Conservation (phyloP, 1,140 invertebrate genomes). For the Brachionus asplanchnoidis region DNA sequence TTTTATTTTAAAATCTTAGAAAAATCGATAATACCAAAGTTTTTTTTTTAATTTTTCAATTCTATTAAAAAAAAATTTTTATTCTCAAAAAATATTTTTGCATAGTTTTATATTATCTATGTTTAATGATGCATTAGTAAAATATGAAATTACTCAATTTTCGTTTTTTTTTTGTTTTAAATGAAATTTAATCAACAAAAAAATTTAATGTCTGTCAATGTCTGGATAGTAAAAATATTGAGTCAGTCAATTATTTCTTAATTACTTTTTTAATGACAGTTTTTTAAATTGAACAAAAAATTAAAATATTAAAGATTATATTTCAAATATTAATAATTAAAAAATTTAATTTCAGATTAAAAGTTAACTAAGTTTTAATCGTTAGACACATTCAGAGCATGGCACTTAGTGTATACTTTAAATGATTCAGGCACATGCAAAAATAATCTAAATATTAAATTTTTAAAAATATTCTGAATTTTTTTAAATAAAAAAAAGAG, state of each 20-base stretch:
- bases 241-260: too few species aligned
- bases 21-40: neutral
- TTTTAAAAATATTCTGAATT: neutral
- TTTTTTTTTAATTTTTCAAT: neutral
- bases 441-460: neutral
- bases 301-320: too few species aligned
- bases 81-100: neutral
- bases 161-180: too few species aligned
- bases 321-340: neutral
- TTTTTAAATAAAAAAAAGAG: neutral
- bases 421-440: neutral
- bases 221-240: too few species aligned
- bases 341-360: neutral
- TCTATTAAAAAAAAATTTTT: too few species aligned
- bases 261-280: too few species aligned
- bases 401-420: neutral
- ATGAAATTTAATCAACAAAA: too few species aligned
- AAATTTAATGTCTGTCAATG: too few species aligned
- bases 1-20: neutral
- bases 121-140: neutral
- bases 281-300: too few species aligned
- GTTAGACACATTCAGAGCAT: neutral
- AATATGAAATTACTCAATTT: neutral
- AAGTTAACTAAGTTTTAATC: neutral
- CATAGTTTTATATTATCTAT: neutral